Evolutionary conservation across 2,888 invertebrate species (phyloP).

Genomic region (Metacarcinus magister): DNA sequence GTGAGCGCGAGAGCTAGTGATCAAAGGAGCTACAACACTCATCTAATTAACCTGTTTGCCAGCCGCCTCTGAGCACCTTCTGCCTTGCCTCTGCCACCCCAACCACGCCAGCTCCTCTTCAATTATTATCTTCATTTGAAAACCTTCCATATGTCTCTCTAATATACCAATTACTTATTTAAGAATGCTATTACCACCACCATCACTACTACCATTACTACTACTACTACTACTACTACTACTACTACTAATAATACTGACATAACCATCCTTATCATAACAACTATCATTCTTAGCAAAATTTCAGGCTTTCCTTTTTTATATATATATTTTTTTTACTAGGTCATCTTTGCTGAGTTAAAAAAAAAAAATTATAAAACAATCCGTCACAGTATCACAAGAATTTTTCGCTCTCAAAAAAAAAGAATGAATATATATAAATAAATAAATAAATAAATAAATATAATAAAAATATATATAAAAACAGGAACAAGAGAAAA

Average conservation of each 20-base stretch:
- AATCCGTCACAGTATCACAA: neutral
- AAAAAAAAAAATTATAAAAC: neutral
- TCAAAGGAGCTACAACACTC: constrained; percentile 35
- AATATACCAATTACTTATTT: neutral
- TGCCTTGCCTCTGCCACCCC: neutral
- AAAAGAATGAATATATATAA: neutral
- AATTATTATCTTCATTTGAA: neutral
- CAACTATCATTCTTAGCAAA: neutral
- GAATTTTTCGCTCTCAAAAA: neutral
- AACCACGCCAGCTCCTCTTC: neutral
- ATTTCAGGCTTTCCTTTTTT: neutral
- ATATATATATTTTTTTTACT: neutral
- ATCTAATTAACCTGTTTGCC: constrained; percentile 35
- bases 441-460: neutral
- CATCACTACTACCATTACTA: neutral
- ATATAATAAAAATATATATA: no score
- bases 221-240: neutral
- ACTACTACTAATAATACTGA: neutral
- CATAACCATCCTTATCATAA: neutral
- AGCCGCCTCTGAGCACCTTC: neutral
- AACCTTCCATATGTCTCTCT: neutral
- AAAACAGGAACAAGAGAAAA: neutral
- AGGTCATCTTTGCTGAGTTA: neutral
- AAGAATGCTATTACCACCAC: neutral
- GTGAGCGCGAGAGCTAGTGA: neutral